Evolutionary conservation across 2,113 vertebrate species (phyloP).

Genomic region (Nettapus auritus): DNA sequence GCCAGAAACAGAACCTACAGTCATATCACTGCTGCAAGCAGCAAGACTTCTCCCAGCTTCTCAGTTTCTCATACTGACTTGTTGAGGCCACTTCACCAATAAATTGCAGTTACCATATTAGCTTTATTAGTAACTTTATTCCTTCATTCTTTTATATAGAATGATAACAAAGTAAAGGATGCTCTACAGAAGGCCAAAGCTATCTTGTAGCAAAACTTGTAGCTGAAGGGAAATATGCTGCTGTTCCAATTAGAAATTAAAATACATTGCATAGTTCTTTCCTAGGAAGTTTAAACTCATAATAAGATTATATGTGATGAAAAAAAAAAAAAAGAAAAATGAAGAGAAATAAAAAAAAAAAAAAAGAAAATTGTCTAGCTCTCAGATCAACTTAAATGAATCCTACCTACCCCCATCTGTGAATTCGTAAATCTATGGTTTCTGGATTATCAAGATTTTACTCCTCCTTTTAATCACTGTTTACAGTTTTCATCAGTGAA

Average conservation of each 20-base stretch:
- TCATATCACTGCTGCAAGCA: not conserved
- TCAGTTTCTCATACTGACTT: not conserved
- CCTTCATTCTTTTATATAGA: not conserved
- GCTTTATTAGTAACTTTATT: not conserved
- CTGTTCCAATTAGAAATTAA: constrained; percentile 13
- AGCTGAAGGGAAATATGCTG: not conserved
- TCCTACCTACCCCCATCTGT: not conserved
- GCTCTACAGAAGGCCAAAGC: not conserved
- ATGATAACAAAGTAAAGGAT: not conserved
- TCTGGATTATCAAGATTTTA: not conserved
- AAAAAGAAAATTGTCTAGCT: not conserved
- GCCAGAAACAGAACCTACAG: constrained; percentile 23
- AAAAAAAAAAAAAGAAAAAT: not conserved
- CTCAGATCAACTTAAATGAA: not conserved
- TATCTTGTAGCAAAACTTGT: not conserved
- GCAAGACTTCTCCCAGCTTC: not conserved
- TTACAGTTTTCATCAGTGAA: not conserved
- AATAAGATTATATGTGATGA: constrained; percentile 39
- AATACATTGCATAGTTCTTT: not conserved
- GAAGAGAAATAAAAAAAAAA: not conserved
- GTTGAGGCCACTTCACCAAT: not conserved
- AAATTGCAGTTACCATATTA: not conserved
- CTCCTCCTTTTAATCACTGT: not conserved
- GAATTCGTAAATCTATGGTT: not conserved
- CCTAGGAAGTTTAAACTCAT: constrained; percentile 39